Conservation (phyloP, 2,113 vertebrate species). For the Amphiprion ocellaris region DNA sequence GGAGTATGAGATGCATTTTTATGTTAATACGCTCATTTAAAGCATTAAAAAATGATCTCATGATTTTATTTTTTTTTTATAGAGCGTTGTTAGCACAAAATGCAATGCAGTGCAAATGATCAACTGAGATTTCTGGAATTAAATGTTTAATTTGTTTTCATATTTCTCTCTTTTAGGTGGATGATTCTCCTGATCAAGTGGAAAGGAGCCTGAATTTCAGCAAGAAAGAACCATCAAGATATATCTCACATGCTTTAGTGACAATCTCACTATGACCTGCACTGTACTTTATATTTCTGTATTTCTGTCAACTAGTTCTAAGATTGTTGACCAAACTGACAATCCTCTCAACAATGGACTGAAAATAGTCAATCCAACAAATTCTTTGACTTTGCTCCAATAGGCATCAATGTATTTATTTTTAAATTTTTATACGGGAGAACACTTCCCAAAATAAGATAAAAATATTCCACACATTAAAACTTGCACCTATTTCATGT, state of each 20-base stretch:
- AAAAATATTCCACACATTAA: conserved; percentile 31
- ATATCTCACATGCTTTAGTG: background rate
- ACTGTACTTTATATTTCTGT: conserved; percentile 5
- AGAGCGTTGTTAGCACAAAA: background rate
- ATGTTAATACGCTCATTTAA: too few species aligned
- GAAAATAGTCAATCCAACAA: conserved; percentile 1
- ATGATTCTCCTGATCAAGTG: background rate
- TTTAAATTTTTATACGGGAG: background rate
- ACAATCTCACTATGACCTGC: background rate
- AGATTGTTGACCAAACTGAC: conserved; percentile 8
- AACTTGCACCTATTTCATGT: conserved; percentile 48
- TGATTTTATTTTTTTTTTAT: background rate
- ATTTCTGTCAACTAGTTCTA: background rate
- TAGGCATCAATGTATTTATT: background rate
- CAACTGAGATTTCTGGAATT: background rate
- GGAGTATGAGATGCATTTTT: background rate
- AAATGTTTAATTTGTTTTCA: background rate
- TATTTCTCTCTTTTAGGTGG: conserved; percentile 53
- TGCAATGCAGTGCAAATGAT: background rate
- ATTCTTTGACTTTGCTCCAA: conserved; percentile 13
- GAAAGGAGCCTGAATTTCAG: conserved; percentile 1
- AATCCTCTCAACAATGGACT: background rate
- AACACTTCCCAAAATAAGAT: conserved; percentile 14
- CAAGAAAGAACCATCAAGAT: conserved; percentile 11
- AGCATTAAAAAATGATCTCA: too few species aligned